These are phyloP conservation scores for Dicroscelio sp. DNA, from an alignment of 2,888 invertebrate species.

Conservation along the genomic window DNA sequence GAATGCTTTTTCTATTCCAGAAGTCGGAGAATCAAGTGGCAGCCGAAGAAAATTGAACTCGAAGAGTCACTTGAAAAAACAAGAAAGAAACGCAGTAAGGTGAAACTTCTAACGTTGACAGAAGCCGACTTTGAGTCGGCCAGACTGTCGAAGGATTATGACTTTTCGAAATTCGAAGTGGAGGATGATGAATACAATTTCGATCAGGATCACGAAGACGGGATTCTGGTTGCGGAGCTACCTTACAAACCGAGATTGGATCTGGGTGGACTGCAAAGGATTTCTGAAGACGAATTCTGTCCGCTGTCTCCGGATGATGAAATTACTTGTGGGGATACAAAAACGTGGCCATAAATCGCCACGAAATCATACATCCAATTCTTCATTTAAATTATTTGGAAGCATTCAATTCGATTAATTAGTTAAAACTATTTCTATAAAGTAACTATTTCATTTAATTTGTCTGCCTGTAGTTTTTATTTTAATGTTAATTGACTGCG, in stretches of 20 bases:
- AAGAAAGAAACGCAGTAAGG: slow-evolving; percentile 76
- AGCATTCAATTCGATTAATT: not conserved
- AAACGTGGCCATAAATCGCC: slow-evolving; percentile 86
- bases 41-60: slow-evolving; percentile 54
- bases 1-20: not conserved
- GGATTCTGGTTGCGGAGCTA: slow-evolving; percentile 88
- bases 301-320: slow-evolving; percentile 90
- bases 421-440: not conserved
- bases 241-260: slow-evolving; percentile 90
- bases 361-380: not conserved
- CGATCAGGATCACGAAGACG: slow-evolving; percentile 73
- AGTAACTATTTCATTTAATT: too few species aligned
- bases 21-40: not conserved
- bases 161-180: slow-evolving; percentile 90
- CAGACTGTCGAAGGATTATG: slow-evolving; percentile 82
- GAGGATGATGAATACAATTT: slow-evolving; percentile 56
- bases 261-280: slow-evolving; percentile 88
- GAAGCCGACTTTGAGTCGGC: slow-evolving; percentile 86
- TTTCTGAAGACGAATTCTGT: slow-evolving; percentile 90
- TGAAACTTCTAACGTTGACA: slow-evolving; percentile 86
- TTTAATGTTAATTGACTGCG: too few species aligned
- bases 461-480: too few species aligned
- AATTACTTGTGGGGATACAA: slow-evolving; percentile 87
- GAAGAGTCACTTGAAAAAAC: slow-evolving; percentile 56
- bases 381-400: not conserved